These are phyloP conservation scores for Eurois occulta DNA, from an alignment of 2,888 invertebrate genomes.

Conservation along the genomic window DNA sequence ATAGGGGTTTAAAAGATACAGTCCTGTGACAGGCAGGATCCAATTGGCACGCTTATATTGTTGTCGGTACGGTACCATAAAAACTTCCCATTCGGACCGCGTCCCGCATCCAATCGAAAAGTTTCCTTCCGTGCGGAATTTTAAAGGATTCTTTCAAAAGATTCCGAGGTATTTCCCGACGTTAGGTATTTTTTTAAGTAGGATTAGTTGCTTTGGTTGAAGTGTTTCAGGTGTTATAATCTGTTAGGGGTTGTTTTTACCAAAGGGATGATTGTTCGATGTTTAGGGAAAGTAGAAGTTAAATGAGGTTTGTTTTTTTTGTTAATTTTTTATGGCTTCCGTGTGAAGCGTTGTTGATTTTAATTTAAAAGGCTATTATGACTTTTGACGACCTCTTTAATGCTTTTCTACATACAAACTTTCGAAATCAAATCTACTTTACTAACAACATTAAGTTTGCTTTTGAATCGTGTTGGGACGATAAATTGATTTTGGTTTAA, in stretches of 20 bases:
- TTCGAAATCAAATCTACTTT: background rate
- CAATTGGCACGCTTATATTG: background rate
- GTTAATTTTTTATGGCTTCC: conserved; percentile 19
- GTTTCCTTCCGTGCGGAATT: conserved; percentile 43
- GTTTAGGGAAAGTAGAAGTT: conserved; percentile 28
- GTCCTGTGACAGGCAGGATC: background rate
- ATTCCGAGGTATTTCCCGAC: conserved; percentile 27
- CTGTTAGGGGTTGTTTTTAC: conserved; percentile 37
- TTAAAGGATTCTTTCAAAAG: conserved; percentile 53
- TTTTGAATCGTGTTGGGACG: background rate
- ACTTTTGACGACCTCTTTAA: background rate
- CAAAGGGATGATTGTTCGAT: conserved; percentile 33
- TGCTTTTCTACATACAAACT: background rate
- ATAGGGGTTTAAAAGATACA: background rate
- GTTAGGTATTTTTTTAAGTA: conserved; percentile 42
- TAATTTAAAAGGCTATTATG: background rate
- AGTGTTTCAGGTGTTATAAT: conserved; percentile 60
- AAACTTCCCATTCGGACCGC: background rate
- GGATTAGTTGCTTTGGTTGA: conserved; percentile 53
- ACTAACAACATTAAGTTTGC: background rate
- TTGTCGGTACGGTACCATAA: too few relatives aligned
- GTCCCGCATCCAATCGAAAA: conserved; percentile 11
- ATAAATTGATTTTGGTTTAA: background rate
- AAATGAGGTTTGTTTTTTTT: conserved; percentile 17
- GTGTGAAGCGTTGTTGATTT: background rate